Conservation (phyloP, 2,888 invertebrate species). For the Hecatera dysodea region DNA sequence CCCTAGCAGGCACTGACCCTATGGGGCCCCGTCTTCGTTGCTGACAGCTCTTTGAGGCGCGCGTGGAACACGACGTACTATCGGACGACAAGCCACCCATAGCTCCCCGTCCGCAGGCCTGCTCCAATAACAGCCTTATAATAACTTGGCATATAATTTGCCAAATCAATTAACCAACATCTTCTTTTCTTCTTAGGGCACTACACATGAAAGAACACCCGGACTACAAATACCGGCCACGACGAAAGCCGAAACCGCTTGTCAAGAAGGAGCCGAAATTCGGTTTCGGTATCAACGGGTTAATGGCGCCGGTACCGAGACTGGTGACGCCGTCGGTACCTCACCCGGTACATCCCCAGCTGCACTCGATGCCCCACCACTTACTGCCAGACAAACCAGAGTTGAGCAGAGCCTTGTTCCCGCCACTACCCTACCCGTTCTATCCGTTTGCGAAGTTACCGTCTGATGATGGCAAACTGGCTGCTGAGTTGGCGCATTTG, state of each 20-base stretch:
- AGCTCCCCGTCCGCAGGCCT: no score
- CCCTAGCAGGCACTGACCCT: no score
- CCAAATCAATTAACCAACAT: slow-evolving; percentile 7
- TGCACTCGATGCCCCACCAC: slow-evolving; percentile 86
- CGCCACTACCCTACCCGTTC: slow-evolving; percentile 93
- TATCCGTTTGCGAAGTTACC: slow-evolving; percentile 92
- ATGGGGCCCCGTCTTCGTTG: no score
- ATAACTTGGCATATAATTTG: not conserved
- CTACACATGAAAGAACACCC: slow-evolving; percentile 98
- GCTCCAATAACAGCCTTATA: not conserved
- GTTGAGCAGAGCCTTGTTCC: slow-evolving; percentile 92
- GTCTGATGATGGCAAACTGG: slow-evolving; percentile 90
- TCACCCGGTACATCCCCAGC: slow-evolving; percentile 83
- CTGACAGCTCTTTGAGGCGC: no score
- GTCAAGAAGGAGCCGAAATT: slow-evolving; percentile 95
- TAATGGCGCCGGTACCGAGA: slow-evolving; percentile 91
- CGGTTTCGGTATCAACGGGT: slow-evolving; percentile 92
- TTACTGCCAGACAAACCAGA: slow-evolving; percentile 92
- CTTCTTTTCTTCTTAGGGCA: slow-evolving; percentile 91
- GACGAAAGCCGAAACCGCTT: slow-evolving; percentile 96
- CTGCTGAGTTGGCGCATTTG: slow-evolving; percentile 93
- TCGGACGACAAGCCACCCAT: no score
- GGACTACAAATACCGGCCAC: slow-evolving; percentile 97
- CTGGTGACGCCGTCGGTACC: slow-evolving; percentile 84
- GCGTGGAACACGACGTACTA: no score